Conservation (phyloP, 2,797 vertebrate genomes). For the Clarias fuscus region DNA sequence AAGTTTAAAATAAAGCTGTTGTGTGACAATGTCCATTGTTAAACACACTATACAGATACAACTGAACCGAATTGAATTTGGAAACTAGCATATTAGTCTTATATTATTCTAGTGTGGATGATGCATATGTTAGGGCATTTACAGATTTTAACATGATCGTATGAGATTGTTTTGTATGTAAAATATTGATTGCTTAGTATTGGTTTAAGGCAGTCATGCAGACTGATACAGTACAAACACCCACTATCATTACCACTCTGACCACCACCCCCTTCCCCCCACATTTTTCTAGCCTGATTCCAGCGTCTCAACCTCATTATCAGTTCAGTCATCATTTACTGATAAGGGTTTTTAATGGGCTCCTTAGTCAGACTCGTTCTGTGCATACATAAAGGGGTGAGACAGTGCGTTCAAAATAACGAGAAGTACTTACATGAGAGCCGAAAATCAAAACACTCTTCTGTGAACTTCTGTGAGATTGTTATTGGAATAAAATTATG, state of each 20-base stretch:
- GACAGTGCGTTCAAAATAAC: not conserved
- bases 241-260: not conserved
- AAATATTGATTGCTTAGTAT: not conserved
- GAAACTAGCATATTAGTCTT: not conserved
- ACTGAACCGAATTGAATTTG: too few relatives aligned
- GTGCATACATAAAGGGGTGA: not conserved
- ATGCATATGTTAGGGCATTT: not conserved
- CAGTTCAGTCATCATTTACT: conserved; percentile 43
- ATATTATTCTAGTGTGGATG: not conserved
- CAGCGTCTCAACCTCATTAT: conserved; percentile 37
- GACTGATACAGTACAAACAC: conserved; percentile 10
- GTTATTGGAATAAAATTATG: not conserved
- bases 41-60: too few relatives aligned
- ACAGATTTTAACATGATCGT: not conserved
- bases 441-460: not conserved
- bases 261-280: not conserved
- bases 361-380: conserved; percentile 39
- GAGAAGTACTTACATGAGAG: not conserved
- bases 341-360: conserved; percentile 53
- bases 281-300: not conserved
- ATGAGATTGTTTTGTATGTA: not conserved
- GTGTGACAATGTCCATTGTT: too few relatives aligned
- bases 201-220: not conserved
- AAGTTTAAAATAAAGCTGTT: too few relatives aligned
- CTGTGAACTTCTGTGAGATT: not conserved